A percentile compares a stretch with the other conserved stretches of the same genome.
phyloP scores from a whole-genome alignment of 2,888 invertebrate species.

The Esperia sulphurella region DNA sequence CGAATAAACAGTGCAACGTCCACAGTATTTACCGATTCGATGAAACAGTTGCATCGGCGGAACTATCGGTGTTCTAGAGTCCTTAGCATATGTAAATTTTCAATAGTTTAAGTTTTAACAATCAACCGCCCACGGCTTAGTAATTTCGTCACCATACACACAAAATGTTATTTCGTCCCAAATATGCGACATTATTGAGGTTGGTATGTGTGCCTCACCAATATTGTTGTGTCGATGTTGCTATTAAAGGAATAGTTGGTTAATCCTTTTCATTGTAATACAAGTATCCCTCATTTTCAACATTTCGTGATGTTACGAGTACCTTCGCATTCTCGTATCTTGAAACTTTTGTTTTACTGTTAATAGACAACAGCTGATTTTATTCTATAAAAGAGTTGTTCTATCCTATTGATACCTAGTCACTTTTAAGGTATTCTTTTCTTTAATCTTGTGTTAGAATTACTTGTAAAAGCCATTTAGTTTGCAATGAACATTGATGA shows the following conservation, averaged over 20 bases:
- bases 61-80: no score
- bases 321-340: no score
- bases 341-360: no score
- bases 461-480: constrained; percentile 1
- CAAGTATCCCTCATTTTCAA: no score
- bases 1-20: no score
- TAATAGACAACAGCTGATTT: no score
- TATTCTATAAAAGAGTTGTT: no score
- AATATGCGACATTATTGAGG: constrained; percentile 29
- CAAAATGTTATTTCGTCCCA: constrained; percentile 41
- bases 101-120: constrained; percentile 52
- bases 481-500: constrained; percentile 1
- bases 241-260: background rate
- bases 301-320: no score
- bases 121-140: constrained; percentile 30
- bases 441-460: background rate
- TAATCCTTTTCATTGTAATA: no score
- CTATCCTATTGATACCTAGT: background rate
- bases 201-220: background rate
- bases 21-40: no score
- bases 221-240: background rate
- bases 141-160: constrained; percentile 42
- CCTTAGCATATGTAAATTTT: constrained; percentile 5
- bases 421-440: background rate
- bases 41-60: no score